Percentiles rank a stretch among this genome's conserved stretches.
These are phyloP conservation scores for Kobus ellipsiprymnus DNA, from an alignment of 2,113 vertebrate genomes.

Conservation along the genomic window DNA sequence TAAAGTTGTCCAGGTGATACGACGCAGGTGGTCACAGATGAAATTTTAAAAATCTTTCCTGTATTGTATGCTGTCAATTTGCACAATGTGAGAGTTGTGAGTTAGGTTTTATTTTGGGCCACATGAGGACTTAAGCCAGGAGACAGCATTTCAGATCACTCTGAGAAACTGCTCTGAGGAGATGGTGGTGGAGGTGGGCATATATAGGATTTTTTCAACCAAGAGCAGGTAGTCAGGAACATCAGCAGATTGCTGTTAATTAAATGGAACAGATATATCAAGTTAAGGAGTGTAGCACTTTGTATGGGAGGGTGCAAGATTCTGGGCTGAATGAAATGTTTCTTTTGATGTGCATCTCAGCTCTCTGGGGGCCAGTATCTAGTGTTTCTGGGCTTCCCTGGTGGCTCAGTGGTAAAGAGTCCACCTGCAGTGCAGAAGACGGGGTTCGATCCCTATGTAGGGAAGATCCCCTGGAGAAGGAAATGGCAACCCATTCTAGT, in stretches of 20 bases:
- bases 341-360: no score
- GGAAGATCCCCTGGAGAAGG: neutral
- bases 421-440: neutral
- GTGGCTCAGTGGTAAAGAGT: neutral
- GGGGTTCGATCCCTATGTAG: neutral
- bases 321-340: neutral
- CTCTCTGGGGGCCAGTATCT: neutral
- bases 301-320: neutral
- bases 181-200: neutral
- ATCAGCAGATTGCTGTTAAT: neutral
- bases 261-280: neutral
- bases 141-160: neutral
- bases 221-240: neutral
- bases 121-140: neutral
- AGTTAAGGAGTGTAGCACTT: neutral
- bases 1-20: neutral
- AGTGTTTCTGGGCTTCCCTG: neutral
- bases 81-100: neutral
- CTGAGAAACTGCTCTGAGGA: neutral
- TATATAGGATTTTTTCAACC: neutral
- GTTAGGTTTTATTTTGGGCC: neutral
- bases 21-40: neutral
- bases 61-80: neutral
- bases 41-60: neutral
- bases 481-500: neutral